Percentiles rank a stretch among this genome's conserved stretches.
Evolutionary conservation across 2,888 invertebrate genomes (phyloP).

Genomic region (Nymphalis c-album): DNA sequence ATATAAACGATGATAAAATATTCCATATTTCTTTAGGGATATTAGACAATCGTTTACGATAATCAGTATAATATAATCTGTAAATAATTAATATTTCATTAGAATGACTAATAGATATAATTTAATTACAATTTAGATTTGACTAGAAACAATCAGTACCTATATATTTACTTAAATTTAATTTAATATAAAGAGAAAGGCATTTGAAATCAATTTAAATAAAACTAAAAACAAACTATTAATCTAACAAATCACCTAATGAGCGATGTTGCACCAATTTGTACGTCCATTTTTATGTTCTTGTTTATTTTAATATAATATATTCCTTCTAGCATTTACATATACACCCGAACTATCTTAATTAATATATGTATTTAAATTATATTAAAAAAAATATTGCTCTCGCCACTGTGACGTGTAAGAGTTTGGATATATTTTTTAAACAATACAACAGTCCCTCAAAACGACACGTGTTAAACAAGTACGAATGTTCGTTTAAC

Average conservation of each 20-base stretch:
- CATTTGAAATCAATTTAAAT: slow-evolving; percentile 8
- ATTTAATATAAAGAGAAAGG: not conserved
- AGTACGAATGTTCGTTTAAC: too few relatives aligned
- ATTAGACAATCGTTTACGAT: slow-evolving; percentile 31
- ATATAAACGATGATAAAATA: slow-evolving; percentile 38
- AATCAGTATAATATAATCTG: slow-evolving; percentile 29
- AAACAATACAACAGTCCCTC: too few relatives aligned
- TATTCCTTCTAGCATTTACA: not conserved
- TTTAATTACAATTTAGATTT: slow-evolving; percentile 65
- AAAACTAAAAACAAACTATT: not conserved
- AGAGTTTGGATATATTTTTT: too few relatives aligned
- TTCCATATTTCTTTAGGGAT: slow-evolving; percentile 15
- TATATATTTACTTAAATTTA: slow-evolving; percentile 40
- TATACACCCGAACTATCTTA: not conserved
- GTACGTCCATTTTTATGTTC: slow-evolving; percentile 16
- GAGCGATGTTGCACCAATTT: slow-evolving; percentile 16
- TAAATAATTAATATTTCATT: slow-evolving; percentile 43
- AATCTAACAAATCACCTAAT: not conserved
- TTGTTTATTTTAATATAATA: not conserved
- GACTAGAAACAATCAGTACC: slow-evolving; percentile 75
- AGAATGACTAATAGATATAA: slow-evolving; percentile 54
- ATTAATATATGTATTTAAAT: not conserved
- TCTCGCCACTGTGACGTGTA: too few relatives aligned
- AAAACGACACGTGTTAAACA: too few relatives aligned
- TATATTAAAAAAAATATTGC: not conserved